Conservation (phyloP, 2,797 vertebrate species). For the Lates japonicus region DNA sequence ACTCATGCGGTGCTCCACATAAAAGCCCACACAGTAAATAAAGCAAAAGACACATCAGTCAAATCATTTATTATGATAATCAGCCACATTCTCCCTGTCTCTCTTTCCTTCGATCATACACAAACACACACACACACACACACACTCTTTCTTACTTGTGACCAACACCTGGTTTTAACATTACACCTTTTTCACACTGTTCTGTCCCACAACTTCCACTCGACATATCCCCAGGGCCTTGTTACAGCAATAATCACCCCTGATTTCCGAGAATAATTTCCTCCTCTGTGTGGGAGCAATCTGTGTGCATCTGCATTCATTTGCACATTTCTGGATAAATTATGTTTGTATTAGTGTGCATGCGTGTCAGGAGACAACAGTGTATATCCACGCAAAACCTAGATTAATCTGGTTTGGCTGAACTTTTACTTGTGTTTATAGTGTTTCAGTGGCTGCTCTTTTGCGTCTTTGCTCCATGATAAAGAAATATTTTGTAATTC, state of each 20-base stretch:
- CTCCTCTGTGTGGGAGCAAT: constrained; percentile 68
- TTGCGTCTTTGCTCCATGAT: background rate
- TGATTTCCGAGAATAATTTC: constrained; percentile 74
- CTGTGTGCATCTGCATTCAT: constrained; percentile 51
- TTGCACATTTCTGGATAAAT: constrained; percentile 54
- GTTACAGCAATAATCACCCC: constrained; percentile 65
- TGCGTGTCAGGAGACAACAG: constrained; percentile 27
- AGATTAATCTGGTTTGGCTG: constrained; percentile 25
- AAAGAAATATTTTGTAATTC: constrained; percentile 1
- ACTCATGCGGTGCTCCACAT: background rate
- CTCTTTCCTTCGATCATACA: background rate
- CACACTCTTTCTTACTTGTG: background rate
- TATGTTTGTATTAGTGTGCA: constrained; percentile 28
- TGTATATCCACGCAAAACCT: constrained; percentile 41
- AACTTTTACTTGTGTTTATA: constrained; percentile 21
- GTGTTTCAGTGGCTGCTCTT: constrained; percentile 1
- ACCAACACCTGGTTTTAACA: constrained; percentile 54
- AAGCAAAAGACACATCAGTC: constrained; percentile 1
- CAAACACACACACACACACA: constrained; percentile 3
- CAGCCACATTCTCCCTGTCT: background rate
- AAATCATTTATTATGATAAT: constrained; percentile 4
- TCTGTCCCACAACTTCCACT: constrained; percentile 26
- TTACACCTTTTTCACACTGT: constrained; percentile 42
- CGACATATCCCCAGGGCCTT: constrained; percentile 41
- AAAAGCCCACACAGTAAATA: constrained; percentile 8